Conservation (phyloP, 2,888 invertebrate genomes). For the Oxycera nigricornis region DNA sequence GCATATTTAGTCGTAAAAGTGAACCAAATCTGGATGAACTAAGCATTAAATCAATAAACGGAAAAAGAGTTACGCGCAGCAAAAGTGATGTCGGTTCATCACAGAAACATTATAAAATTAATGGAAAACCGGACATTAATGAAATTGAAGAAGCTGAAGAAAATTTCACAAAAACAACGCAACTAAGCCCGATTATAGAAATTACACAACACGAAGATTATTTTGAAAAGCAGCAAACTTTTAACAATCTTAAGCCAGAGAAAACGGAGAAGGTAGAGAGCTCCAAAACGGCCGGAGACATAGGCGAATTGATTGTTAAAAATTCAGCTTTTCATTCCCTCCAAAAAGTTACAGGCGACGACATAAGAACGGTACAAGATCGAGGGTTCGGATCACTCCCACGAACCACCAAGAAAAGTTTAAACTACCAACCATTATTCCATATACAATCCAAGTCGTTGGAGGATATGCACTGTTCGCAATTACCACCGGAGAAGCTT, state of each 20-base stretch:
- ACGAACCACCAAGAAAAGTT: slow-evolving; percentile 60
- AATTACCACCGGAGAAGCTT: slow-evolving; percentile 72
- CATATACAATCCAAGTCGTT: slow-evolving; percentile 61
- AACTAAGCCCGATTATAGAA: slow-evolving; percentile 82
- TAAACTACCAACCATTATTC: slow-evolving; percentile 48
- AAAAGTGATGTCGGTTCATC: slow-evolving; percentile 70
- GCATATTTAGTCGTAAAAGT: slow-evolving; percentile 68
- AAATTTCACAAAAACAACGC: slow-evolving; percentile 68
- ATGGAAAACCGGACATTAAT: slow-evolving; percentile 68
- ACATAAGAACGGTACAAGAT: too few relatives aligned
- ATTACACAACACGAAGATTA: slow-evolving; percentile 76
- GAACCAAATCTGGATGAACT: slow-evolving; percentile 64
- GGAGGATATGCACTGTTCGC: slow-evolving; percentile 76
- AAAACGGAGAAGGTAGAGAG: too few relatives aligned
- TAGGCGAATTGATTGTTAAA: too few relatives aligned
- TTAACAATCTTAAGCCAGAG: too few relatives aligned
- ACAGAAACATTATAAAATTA: slow-evolving; percentile 29
- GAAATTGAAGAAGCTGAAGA: slow-evolving; percentile 67
- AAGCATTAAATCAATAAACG: slow-evolving; percentile 58
- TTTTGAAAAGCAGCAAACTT: slow-evolving; percentile 62
- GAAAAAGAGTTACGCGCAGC: slow-evolving; percentile 66
- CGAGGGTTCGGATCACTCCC: slow-evolving; percentile 53
- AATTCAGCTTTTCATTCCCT: too few relatives aligned
- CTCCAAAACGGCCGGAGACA: too few relatives aligned
- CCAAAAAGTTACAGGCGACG: too few relatives aligned